Percentiles rank a stretch among this genome's conserved stretches.
Evolutionary conservation across 2,113 vertebrate species (phyloP).

Genomic region (Rhegmatorhina hoffmannsi): DNA sequence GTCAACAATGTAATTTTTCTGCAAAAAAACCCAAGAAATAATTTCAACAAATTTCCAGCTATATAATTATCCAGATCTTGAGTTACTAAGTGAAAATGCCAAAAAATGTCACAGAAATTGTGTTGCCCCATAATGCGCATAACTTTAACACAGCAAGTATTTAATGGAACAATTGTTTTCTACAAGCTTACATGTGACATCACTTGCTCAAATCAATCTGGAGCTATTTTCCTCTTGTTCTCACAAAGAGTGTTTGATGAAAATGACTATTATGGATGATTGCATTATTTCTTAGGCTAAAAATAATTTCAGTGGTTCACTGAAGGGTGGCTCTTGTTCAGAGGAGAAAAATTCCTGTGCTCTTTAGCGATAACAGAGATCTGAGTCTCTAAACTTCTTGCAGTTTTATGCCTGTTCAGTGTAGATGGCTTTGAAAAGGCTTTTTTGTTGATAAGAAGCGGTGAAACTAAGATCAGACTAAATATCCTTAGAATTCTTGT

Average conservation of each 20-base stretch:
- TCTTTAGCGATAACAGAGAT: neutral
- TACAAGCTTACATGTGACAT: neutral
- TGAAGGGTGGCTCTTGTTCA: accelerated
- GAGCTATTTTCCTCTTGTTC: neutral
- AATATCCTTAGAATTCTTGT: neutral
- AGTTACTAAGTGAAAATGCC: neutral
- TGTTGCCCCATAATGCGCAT: neutral
- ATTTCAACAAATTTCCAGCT: neutral
- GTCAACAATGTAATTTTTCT: neutral
- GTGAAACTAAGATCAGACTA: neutral
- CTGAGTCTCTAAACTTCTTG: neutral
- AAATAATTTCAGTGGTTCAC: neutral
- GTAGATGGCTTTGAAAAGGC: neutral
- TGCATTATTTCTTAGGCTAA: neutral
- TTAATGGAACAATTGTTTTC: neutral
- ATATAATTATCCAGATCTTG: neutral
- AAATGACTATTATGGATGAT: neutral
- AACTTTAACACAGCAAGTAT: neutral
- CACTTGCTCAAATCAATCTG: neutral
- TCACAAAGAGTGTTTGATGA: neutral
- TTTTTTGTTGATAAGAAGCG: neutral
- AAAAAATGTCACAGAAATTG: neutral
- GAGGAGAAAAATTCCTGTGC: neutral
- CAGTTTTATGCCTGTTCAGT: neutral
- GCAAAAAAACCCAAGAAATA: neutral